A percentile compares a stretch with the other conserved stretches of the same genome.
These are phyloP conservation scores for Felis catus DNA, from an alignment of 2,113 vertebrate species.

Conservation along the genomic window F.catus_Fca126_mat1.0 CM031412.1:89985001-89985500, in stretches of 20 bases:
- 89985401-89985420: neutral
- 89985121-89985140: neutral
- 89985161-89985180: neutral
- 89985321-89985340: neutral
- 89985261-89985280: neutral
- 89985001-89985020: neutral
- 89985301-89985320: neutral
- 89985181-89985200: neutral
- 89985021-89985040: neutral
- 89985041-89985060: fast-evolving
- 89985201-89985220: neutral
- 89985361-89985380: neutral
- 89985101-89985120: neutral
- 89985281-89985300: neutral
- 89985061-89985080: neutral
- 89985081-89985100: fast-evolving
- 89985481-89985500: neutral
- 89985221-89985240: neutral
- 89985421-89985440: neutral
- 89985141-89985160: neutral
- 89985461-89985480: neutral
- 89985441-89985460: neutral
- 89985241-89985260: neutral
- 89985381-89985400: neutral
- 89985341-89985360: neutral